These are phyloP conservation scores for Cathartes aura DNA, from an alignment of 2,113 vertebrate genomes.

Conservation along the genomic window DNA sequence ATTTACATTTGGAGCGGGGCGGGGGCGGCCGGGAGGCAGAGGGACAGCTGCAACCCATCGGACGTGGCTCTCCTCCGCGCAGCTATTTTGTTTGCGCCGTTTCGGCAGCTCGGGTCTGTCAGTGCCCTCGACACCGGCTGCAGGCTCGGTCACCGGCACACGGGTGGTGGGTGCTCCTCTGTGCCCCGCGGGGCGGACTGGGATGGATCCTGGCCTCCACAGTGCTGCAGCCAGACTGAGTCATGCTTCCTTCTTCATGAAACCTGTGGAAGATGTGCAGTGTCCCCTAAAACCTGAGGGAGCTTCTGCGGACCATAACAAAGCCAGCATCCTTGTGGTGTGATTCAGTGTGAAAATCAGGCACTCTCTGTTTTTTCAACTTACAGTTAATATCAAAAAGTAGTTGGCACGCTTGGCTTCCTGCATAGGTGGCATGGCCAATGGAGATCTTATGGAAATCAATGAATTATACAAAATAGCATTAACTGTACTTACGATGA, in stretches of 20 bases:
- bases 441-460: not conserved
- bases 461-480: conserved; percentile 11
- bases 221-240: not conserved
- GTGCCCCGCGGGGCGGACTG: accelerated
- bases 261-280: not conserved
- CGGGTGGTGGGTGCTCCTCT: not conserved
- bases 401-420: not conserved
- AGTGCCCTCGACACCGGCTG: not conserved
- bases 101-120: not conserved
- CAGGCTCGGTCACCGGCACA: not conserved
- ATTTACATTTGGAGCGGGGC: conserved; percentile 65
- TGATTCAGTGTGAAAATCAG: not conserved
- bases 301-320: not conserved
- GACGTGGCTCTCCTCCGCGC: not conserved
- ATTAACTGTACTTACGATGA: not conserved
- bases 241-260: not conserved
- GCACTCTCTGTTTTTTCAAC: not conserved
- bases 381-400: not conserved
- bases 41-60: conserved; percentile 69
- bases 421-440: not conserved
- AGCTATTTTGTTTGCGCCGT: not conserved
- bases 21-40: not conserved
- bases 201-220: not conserved
- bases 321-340: not conserved
- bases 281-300: not conserved